Evolutionary conservation across 2,888 invertebrate genomes (phyloP), one percentile per base, ranked within the genome.

Genomic region (Euplexia lucipara): DNA sequence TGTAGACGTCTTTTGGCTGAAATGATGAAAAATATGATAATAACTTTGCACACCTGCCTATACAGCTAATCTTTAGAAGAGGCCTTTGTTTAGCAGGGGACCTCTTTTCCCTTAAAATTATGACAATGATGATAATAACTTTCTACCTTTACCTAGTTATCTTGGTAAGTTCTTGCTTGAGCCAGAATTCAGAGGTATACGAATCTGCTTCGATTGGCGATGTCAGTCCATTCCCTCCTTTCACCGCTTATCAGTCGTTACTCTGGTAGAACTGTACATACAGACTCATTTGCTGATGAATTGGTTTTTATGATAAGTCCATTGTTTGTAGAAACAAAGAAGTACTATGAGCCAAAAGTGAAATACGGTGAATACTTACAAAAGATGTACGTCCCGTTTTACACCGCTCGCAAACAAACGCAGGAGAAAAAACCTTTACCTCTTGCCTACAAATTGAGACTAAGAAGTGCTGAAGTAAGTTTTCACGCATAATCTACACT

Each of bases 281-380:
- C 12, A 16, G 26, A 12, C 26, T 20, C 37, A 16, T 44, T 32
- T n/a, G 22, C 9, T 45, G 6, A 9, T 5, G 12, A 30, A 32
- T 32, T 44, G 0, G 1, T 30, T 22, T 18, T 37, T 22, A 18
- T 37, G 20, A 49, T 9, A 12, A 20, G n/a, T 30, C 4, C 18
- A 35, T 47, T 63, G 32, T 76, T 85, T 85, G 2, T 77, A 93
- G 92, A 86, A 70, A 71, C 70, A 61, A 83, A 77, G 2, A 87
- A 82, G 69, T 81, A 89, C 67, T 82, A n/a, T 42, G 74, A 91
- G 71, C 91, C 93, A 0, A 72, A 91, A 0, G 83, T 86, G 16
- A 83, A 79, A 16, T 92, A 90, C 34, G 94, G 93, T 3, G 87
- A 85, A 76, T 94, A 94, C 77, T 80, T 92, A 48, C 92, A 94